A percentile compares a stretch with the other conserved stretches of the same genome.
phyloP scores from a whole-genome alignment of 2,113 vertebrate genomes.

The Tetrao urogallus region DNA sequence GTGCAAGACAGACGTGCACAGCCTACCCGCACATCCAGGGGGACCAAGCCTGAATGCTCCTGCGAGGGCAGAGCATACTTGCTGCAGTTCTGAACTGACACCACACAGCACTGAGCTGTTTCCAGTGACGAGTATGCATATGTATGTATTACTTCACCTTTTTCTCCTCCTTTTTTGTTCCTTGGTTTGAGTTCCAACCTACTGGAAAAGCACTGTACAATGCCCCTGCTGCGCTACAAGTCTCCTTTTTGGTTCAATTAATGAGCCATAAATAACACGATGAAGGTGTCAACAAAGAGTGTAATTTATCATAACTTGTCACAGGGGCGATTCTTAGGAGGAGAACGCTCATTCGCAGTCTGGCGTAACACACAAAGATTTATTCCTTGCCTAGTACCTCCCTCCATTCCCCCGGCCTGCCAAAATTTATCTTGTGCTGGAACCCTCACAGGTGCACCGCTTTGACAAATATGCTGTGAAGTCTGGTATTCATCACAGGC shows the following conservation, averaged over 20 bases:
- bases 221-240: slow-evolving; percentile 89
- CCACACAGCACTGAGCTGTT: not conserved
- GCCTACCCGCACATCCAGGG: not conserved
- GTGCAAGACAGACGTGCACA: no score
- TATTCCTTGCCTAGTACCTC: slow-evolving; percentile 85
- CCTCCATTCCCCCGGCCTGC: slow-evolving; percentile 58
- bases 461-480: slow-evolving; percentile 93
- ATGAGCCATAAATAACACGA: slow-evolving; percentile 99
- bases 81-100: not conserved
- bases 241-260: slow-evolving; percentile 95
- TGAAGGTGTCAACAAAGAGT: slow-evolving; percentile 97
- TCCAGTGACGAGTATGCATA: not conserved
- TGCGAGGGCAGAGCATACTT: not conserved
- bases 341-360: slow-evolving; percentile 84
- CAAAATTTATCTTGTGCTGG: slow-evolving; percentile 89
- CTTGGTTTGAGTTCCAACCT: slow-evolving; percentile 55
- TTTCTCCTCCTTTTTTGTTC: slow-evolving; percentile 47
- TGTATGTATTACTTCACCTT: not conserved
- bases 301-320: slow-evolving; percentile 96
- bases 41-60: not conserved
- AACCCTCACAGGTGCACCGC: slow-evolving; percentile 90
- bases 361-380: slow-evolving; percentile 82
- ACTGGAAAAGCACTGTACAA: slow-evolving; percentile 63
- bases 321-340: slow-evolving; percentile 82
- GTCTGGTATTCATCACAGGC: slow-evolving; percentile 83